Percentiles rank a stretch among this genome's conserved stretches.
phyloP scores from a whole-genome alignment of 2,797 vertebrate genomes.

The Eulemur mongoz region DNA sequence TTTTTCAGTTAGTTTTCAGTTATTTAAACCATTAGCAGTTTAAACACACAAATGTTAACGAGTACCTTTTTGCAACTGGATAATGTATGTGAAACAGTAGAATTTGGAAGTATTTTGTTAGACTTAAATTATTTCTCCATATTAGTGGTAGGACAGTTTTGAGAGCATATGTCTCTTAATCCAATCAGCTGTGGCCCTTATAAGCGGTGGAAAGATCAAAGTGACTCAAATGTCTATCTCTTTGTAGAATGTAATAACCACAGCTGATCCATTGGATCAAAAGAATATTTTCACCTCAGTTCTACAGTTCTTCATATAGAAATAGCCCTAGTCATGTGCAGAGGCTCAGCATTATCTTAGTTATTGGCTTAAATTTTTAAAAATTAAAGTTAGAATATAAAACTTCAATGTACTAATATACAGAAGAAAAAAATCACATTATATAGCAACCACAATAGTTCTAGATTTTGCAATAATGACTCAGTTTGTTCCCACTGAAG shows the following conservation, averaged over 20 bases:
- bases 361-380: neutral
- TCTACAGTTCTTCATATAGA: constrained; percentile 49
- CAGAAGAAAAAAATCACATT: neutral
- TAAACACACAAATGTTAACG: neutral
- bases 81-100: neutral
- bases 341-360: neutral
- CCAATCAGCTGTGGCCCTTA: constrained; percentile 72
- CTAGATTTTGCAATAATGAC: neutral
- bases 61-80: neutral
- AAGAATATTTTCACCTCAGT: constrained; percentile 67
- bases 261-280: constrained; percentile 70
- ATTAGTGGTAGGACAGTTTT: neutral
- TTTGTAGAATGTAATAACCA: constrained; percentile 49
- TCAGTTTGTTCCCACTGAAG: neutral
- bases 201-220: constrained; percentile 69
- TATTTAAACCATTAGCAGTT: neutral
- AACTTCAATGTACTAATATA: neutral
- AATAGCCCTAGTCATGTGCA: constrained; percentile 27
- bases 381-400: neutral
- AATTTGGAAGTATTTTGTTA: constrained; percentile 51
- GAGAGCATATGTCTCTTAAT: constrained; percentile 68
- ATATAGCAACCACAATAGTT: neutral
- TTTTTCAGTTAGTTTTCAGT: neutral
- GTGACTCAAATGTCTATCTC: constrained; percentile 41
- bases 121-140: constrained; percentile 24